Base-by-base conservation (phyloP, 2,797 vertebrate genomes). In the Diplodus sargus region DNA sequence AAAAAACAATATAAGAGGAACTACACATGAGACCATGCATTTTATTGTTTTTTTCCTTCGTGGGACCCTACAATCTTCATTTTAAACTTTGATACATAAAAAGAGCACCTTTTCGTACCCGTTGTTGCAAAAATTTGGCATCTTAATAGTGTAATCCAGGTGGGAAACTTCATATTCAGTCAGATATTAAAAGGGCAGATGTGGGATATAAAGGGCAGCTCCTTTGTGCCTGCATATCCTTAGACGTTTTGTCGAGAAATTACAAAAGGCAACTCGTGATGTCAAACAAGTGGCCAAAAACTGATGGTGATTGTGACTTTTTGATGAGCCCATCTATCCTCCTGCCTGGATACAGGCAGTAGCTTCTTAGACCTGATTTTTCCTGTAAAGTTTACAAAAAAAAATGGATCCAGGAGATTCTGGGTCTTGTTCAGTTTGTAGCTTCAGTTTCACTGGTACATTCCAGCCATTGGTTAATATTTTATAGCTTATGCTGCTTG, bases 401-500 rank as follows among this genome's bases (percentile, higher is more conserved):
- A 6, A 51, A 58, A 64, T 15, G 17, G 16, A 62, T 34, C 39
- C 42, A 43, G 59, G 6, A 67, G 59, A 65, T 45, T 52, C 22
- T 25, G 61, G 28, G 12, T 53, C 25, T 61, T 45, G 48, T 34
- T 39, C 39, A 62, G 23, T 11, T 57, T 48, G 9, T 63, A 18
- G 59, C 56, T 77, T 78, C 52, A 39, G 25, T 64, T 77, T 48
- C 16, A 63, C 51, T 51, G 16, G 20, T 53, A 53, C 70, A 43
- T 77, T 51, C 39, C 66, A 45, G n/a, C 58, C n/a, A 15, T 48
- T 16, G 30, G n/a, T 62, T 43, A 13, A 51, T 54, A 66, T 66
- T 58, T 72, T 42, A 61, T 34, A 62, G 77, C 79, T 74, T 76
- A 53, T 68, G 56, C 57, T 67, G 60, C 64, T 56, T 22, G 51